Conservation (phyloP, 1,140 invertebrate species). For the Atta texana region DNA sequence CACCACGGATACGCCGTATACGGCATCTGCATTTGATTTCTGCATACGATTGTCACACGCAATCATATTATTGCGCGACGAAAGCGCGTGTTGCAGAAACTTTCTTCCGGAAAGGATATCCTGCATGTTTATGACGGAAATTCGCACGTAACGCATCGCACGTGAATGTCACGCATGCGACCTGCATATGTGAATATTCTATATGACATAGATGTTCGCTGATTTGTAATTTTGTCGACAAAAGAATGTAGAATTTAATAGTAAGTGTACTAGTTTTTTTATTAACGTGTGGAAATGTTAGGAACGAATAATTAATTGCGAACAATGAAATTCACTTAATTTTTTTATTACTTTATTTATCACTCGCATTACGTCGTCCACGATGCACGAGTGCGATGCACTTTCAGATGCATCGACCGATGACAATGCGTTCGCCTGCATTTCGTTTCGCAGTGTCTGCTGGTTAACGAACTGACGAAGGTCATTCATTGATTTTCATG, state of each 20-base stretch:
- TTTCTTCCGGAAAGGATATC: conserved; percentile 26
- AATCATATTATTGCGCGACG: not conserved
- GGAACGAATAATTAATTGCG: not conserved
- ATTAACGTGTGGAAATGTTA: not conserved
- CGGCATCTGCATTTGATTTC: not conserved
- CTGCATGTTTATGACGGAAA: not conserved
- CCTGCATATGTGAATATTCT: not conserved
- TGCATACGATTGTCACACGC: conserved; percentile 19
- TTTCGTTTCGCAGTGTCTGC: conserved; percentile 58
- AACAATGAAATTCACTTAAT: not conserved
- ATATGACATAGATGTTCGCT: not conserved
- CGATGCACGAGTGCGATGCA: conserved; percentile 62
- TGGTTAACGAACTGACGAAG: conserved; percentile 75
- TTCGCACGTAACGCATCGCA: conserved; percentile 10
- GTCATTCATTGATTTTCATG: conserved; percentile 71
- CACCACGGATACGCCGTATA: conserved; percentile 5
- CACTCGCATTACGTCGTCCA: conserved; percentile 55
- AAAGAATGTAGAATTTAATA: not conserved
- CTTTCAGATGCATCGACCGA: conserved; percentile 17
- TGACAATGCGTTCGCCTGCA: conserved; percentile 59
- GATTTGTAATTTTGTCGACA: not conserved
- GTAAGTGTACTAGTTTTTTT: not conserved
- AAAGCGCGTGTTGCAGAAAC: conserved; percentile 9
- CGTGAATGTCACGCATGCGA: not conserved
- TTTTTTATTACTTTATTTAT: conserved; percentile 2